Conservation (phyloP, 1,140 invertebrate species). For the Ridgeia piscesae region DNA sequence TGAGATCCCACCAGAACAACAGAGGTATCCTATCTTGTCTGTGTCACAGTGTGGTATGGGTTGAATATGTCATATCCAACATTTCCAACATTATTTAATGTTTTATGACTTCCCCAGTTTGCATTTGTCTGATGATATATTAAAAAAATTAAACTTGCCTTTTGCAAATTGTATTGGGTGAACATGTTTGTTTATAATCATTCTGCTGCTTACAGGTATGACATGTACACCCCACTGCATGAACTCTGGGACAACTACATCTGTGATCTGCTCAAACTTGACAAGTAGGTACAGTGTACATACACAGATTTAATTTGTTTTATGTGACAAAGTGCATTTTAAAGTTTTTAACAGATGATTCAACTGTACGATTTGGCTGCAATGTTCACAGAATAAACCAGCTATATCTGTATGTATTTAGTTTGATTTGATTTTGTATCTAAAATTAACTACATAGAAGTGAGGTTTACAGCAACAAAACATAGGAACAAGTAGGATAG, state of each 20-base stretch:
- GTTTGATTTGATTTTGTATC: background rate
- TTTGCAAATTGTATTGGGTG: too few species aligned
- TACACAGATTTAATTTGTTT: background rate
- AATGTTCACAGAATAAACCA: background rate
- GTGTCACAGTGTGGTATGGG: too few species aligned
- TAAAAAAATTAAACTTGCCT: too few species aligned
- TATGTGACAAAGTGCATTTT: background rate
- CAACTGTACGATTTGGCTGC: background rate
- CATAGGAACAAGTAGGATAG: too few species aligned
- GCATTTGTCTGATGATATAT: too few species aligned
- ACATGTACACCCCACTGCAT: conserved; percentile 68
- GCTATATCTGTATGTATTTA: background rate
- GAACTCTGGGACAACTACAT: conserved; percentile 74
- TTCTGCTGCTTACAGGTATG: conserved; percentile 61
- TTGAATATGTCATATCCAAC: too few species aligned
- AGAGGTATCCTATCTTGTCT: conserved; percentile 28
- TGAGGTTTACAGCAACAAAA: background rate
- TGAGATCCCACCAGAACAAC: conserved; percentile 34
- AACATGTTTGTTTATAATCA: background rate
- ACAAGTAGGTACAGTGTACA: conserved; percentile 30
- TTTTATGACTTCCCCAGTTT: too few species aligned
- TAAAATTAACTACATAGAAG: too few species aligned
- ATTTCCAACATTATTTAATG: too few species aligned
- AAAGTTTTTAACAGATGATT: background rate
- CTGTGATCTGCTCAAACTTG: conserved; percentile 48